A percentile compares a stretch with the other conserved stretches of the same genome.
Conservation (phyloP, 2,888 invertebrate species). For the Hetaerina titia region DNA sequence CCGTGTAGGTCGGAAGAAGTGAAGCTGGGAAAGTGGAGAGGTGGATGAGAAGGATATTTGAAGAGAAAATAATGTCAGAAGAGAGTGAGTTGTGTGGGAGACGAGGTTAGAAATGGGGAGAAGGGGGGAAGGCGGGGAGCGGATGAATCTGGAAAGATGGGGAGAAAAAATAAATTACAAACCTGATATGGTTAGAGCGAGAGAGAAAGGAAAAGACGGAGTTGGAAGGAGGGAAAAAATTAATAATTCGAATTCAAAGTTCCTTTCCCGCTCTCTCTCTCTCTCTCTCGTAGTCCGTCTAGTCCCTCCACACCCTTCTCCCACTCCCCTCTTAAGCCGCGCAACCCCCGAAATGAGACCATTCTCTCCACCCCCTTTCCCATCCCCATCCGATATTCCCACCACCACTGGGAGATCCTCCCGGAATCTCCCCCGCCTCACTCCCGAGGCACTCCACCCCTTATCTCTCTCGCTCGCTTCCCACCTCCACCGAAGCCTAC, state of each 20-base stretch:
- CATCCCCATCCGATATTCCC: too few species aligned
- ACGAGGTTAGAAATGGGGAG: background rate
- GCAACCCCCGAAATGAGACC: background rate
- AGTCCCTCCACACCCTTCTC: background rate
- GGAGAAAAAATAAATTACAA: slow-evolving; percentile 13
- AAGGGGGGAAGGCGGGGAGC: background rate
- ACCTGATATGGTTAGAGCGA: slow-evolving; percentile 35
- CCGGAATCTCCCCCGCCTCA: background rate
- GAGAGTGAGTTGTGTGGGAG: background rate
- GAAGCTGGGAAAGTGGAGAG: background rate
- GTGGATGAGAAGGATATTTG: background rate
- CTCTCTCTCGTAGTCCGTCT: background rate
- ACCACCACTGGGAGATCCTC: too few species aligned
- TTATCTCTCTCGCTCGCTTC: background rate
- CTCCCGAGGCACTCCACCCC: background rate
- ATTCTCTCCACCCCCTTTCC: background rate
- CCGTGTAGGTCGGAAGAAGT: background rate
- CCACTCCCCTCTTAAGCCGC: background rate
- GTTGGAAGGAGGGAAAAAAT: background rate
- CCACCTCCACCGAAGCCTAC: background rate
- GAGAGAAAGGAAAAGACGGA: background rate
- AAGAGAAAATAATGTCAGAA: background rate
- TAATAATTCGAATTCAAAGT: slow-evolving; percentile 57
- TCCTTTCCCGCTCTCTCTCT: background rate
- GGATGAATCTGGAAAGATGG: slow-evolving; percentile 19